phyloP scores from a whole-genome alignment of 1,140 invertebrate genomes.

The Hormaphis cornu region DNA sequence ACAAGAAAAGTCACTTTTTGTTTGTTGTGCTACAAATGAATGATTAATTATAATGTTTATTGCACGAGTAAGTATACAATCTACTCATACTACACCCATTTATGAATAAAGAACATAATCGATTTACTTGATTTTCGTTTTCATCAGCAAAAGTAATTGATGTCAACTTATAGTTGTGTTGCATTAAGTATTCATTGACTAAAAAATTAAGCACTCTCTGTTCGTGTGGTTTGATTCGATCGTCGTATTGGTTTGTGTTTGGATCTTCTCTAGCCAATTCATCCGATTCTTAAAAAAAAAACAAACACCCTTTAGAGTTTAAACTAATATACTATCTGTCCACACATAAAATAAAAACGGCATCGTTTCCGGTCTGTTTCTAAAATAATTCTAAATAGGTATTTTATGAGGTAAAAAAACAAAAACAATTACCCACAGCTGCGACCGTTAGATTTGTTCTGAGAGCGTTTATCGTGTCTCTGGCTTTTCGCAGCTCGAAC shows the following conservation, averaged over 20 bases:
- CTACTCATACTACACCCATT: no score
- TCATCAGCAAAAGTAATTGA: slow-evolving; percentile 88
- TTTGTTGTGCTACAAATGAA: no score
- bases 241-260: slow-evolving; percentile 33
- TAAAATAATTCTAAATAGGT: neutral
- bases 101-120: neutral
- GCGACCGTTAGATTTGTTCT: slow-evolving; percentile 72
- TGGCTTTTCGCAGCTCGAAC: slow-evolving; percentile 80
- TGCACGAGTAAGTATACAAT: no score
- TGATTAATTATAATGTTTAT: no score
- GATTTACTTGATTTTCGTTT: slow-evolving; percentile 69
- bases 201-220: slow-evolving; percentile 76
- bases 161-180: slow-evolving; percentile 74
- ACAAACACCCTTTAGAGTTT: slow-evolving; percentile 22
- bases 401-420: slow-evolving; percentile 5
- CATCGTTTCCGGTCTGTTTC: neutral
- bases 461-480: slow-evolving; percentile 73
- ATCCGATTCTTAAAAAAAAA: slow-evolving; percentile 51
- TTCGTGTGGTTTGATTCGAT: slow-evolving; percentile 70
- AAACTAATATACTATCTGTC: slow-evolving; percentile 23
- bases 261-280: slow-evolving; percentile 39
- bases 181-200: slow-evolving; percentile 76
- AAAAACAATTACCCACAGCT: slow-evolving; percentile 47
- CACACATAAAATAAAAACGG: slow-evolving; percentile 1
- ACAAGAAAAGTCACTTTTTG: no score